Evolutionary conservation across 2,888 invertebrate genomes (phyloP), one percentile per base, ranked within the genome.

Genomic region (Sinohyriopsis cumingii): DNA sequence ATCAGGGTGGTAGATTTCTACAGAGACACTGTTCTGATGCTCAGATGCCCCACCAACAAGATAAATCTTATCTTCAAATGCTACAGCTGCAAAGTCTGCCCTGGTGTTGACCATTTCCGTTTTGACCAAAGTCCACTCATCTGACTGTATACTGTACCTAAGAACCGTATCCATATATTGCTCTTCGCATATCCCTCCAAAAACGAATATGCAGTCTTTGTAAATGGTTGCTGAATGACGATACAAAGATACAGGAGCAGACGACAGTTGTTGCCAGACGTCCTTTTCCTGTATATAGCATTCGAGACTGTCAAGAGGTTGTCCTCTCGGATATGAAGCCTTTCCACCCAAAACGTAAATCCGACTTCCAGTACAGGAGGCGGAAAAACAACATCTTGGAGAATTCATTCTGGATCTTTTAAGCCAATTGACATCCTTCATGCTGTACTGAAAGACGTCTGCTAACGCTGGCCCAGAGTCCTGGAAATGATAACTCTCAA

Each of bases 41-140:
- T 96, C 95, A 89, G 96, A 96, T 71, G 96, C 92, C 19, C 97
- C 97, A 15, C 96, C 96, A 1, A 95, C 95, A 53, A 96, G 93
- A 72, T 95, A 93, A 19, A 97, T 91, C 88, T 95, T 95, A 78
- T 86, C 82, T 55, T 86, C 82, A 22, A 86, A 70, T 33, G 95
- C 92, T 45, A 95, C 95, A 2, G 95, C 95, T 0, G 96, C 96
- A 88, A 96, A 96, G 89, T 96, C 82, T 7, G 81, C 79, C 19
- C 84, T 69, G 22, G 85, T 80, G 59, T 78, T 77, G 0, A 74
- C 64, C 77, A 86, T 79, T 57, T 82, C 75, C 9, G 82, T 79
- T 5, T 75, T 69, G 2, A 84, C 65, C 5, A 81, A 60, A 6
- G 77, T 75, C 87, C 87, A 87, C 3, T 71, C 71, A 61, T 83